Evolutionary conservation across 2,113 vertebrate genomes (phyloP), one percentile per base, ranked within the genome.

Genomic region (Lasiurus cinereus): DNA sequence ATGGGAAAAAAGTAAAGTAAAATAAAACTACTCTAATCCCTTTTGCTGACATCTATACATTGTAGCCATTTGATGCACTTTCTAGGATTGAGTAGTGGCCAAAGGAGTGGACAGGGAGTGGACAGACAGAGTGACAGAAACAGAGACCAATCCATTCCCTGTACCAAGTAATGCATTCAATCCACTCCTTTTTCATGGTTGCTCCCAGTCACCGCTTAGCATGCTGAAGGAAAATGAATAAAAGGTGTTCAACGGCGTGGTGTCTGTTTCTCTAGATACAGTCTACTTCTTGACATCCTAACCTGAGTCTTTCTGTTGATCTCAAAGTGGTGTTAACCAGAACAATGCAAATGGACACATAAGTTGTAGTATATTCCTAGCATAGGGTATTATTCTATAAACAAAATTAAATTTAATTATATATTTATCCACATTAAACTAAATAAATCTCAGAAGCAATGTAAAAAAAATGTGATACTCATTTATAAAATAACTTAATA

Each of bases 1-100:
- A 96, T 80, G 96, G 93, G 94, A 96, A 59, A 59, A 59, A 59
- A 8, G 9, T 22, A 59, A 10, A 10, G 22, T 59, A 64, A 27
- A 11, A 11, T 8, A 69, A 31, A 18, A 21, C 11, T 33, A 33
- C 7, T 36, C 31, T 12, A 86, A 15, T 21, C 15, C 12, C 52
- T 1, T 22, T 1, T 22, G 21, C 13, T 52, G 33, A 83, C 13
- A 83, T 69, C 16, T 14, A 62, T 3, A 50, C 52, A 5, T 3
- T 59, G 33, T n/a, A 27, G 4, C 36, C 4, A 50, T 56, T 43
- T 66, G 12, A 62, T 33, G 14, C 5, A 62, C 27, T 83, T 69
- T 18, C 62, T 11, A 43, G 19, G 8, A n/a, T 29, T 50, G 21
- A 83, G 8, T 27, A 72, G 54, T 73, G 10, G 19, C 31, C 52